Conservation (phyloP, 1,140 invertebrate genomes). For the Campoletis sonorensis region DNA sequence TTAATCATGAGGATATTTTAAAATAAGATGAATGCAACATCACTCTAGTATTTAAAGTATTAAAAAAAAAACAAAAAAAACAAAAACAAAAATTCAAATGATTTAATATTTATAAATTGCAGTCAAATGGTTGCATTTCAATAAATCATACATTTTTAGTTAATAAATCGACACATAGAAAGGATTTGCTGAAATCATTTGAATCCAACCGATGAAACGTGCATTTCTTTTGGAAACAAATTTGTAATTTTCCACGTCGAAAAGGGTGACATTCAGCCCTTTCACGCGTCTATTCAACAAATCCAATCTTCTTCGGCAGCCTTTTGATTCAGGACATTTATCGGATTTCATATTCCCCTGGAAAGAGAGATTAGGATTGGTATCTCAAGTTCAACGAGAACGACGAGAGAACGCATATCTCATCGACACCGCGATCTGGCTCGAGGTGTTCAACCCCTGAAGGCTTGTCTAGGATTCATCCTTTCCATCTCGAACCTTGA, state of each 20-base stretch:
- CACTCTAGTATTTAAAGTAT: neutral
- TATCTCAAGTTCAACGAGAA: neutral
- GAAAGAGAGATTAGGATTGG: neutral
- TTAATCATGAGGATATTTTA: neutral
- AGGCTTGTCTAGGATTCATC: neutral
- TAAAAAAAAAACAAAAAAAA: too few relatives aligned
- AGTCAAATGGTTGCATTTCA: too few relatives aligned
- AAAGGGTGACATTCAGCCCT: constrained; percentile 1
- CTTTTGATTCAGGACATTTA: neutral
- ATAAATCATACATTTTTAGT: too few relatives aligned
- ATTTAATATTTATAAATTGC: too few relatives aligned
- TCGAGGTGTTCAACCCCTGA: neutral
- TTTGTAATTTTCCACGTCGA: neutral
- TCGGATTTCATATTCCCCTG: neutral
- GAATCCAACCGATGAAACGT: neutral
- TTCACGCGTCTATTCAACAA: neutral
- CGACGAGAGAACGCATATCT: neutral
- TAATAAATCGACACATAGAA: neutral
- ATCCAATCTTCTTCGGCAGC: neutral
- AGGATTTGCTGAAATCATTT: neutral
- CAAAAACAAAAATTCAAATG: too few relatives aligned
- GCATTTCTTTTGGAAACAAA: neutral
- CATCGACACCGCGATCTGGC: neutral
- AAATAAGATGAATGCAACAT: neutral
- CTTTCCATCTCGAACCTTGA: neutral